Conservation (phyloP, 2,113 vertebrate species). For the Leiothrix lutea region DNA sequence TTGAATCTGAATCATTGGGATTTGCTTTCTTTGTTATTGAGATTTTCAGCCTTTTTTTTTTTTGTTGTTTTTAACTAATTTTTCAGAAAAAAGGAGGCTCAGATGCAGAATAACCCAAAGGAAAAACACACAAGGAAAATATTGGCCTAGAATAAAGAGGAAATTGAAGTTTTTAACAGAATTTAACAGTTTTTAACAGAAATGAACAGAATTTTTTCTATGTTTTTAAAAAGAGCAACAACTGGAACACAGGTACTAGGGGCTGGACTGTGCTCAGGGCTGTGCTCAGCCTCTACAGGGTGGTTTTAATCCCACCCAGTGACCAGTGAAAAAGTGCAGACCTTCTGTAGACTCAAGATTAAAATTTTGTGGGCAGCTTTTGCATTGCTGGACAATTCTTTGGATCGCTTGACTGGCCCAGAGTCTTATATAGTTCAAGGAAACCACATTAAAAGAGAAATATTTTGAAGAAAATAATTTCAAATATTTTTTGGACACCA, state of each 20-base stretch:
- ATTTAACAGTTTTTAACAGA: no score
- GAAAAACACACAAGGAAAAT: accelerated
- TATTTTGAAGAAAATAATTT: not conserved
- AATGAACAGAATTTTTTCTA: not conserved
- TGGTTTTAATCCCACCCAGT: not conserved
- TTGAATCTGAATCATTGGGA: not conserved
- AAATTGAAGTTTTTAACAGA: not conserved
- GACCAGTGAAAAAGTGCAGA: not conserved
- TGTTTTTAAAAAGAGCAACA: not conserved
- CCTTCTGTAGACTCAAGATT: not conserved
- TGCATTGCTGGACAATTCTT: not conserved
- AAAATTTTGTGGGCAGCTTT: not conserved
- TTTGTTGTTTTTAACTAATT: not conserved
- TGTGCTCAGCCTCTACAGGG: not conserved
- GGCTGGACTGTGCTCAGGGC: not conserved
- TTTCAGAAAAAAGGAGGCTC: not conserved
- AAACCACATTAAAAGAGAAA: not conserved
- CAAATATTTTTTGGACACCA: not conserved
- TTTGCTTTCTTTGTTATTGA: not conserved
- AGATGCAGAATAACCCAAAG: not conserved
- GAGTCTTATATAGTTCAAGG: not conserved
- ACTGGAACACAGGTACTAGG: accelerated
- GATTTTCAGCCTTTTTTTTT: not conserved
- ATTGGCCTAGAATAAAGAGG: not conserved
- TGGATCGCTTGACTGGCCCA: not conserved